phyloP scores from a whole-genome alignment of 2,113 vertebrate species.

The Tapirus terrestris region DNA sequence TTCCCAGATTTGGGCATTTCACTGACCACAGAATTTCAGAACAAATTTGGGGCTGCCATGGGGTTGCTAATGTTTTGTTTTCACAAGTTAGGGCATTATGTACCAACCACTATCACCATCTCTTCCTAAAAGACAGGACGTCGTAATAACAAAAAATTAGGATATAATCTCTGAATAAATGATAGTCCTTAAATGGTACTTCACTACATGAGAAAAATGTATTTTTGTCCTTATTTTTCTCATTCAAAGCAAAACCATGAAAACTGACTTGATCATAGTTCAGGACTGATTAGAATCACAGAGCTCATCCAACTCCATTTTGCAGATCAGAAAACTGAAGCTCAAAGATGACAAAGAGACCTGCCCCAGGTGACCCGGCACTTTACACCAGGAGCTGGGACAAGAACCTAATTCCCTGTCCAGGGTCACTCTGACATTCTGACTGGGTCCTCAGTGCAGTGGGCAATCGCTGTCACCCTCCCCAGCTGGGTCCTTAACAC shows the following conservation, averaged over 20 bases:
- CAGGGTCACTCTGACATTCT: not conserved
- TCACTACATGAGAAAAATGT: not conserved
- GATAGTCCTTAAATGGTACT: not conserved
- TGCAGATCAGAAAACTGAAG: not conserved
- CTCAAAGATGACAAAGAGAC: not conserved
- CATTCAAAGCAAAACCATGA: not conserved
- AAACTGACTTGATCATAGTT: not conserved
- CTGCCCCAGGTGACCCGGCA: not conserved
- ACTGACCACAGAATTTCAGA: not conserved
- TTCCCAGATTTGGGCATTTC: not conserved
- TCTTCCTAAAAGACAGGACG: not conserved
- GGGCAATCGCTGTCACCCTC: accelerated
- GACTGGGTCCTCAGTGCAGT: accelerated
- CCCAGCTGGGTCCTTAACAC: not conserved
- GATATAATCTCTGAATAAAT: not conserved
- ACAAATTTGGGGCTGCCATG: not conserved
- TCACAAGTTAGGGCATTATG: not conserved
- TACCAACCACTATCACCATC: not conserved
- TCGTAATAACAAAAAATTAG: not conserved
- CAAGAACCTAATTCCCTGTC: not conserved
- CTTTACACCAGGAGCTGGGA: not conserved
- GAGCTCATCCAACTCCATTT: not conserved
- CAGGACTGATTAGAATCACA: not conserved
- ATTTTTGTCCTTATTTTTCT: not conserved
- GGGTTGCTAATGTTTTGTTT: not conserved